Evolutionary conservation across 2,113 vertebrate species (phyloP).

Genomic region (Paradisaea rubra): DNA sequence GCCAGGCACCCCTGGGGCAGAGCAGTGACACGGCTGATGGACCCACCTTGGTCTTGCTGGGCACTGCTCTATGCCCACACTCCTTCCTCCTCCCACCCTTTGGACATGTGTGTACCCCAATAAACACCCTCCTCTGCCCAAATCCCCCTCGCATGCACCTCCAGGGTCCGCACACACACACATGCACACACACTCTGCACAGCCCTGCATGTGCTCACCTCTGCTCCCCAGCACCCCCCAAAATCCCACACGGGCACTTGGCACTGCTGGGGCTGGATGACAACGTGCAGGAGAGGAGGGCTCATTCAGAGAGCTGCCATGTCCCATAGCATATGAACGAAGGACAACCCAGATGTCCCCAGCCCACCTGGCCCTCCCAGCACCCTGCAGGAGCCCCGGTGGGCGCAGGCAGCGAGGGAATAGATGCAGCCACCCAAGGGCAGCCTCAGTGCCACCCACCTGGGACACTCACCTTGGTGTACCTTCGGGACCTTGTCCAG

Average conservation of each 20-base stretch:
- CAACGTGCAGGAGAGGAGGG: rapidly evolving
- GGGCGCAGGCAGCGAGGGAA: background rate
- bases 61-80: background rate
- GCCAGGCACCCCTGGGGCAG: background rate
- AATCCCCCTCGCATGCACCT: rapidly evolving
- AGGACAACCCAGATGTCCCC: rapidly evolving
- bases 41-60: background rate
- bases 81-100: background rate
- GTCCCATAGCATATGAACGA: rapidly evolving
- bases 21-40: background rate
- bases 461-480: background rate
- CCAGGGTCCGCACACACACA: background rate
- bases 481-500: background rate
- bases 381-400: background rate
- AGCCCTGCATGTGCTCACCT: rapidly evolving
- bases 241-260: rapidly evolving
- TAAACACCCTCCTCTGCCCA: rapidly evolving
- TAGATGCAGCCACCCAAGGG: background rate
- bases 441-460: background rate
- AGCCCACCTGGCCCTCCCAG: background rate
- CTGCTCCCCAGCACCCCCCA: background rate
- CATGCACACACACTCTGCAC: background rate
- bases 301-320: background rate
- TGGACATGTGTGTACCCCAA: rapidly evolving
- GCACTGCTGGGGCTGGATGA: background rate